A percentile compares a stretch with the other conserved stretches of the same genome.
These are phyloP conservation scores for Cecropterus lyciades DNA, from an alignment of 1,140 invertebrate genomes.

Conservation along the genomic window DNA sequence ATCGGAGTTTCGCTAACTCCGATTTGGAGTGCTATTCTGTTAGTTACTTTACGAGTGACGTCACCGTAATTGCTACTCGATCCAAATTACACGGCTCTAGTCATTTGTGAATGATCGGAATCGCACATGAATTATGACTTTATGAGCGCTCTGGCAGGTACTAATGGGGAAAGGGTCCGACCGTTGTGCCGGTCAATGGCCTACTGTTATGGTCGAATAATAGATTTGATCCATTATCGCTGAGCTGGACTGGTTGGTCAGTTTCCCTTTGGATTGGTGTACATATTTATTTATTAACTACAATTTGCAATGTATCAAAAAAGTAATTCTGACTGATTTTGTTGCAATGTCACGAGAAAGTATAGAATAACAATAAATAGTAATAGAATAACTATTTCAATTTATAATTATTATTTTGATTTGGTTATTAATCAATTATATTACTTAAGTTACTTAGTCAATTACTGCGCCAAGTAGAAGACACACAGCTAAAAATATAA, in stretches of 20 bases:
- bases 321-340: too few relatives aligned
- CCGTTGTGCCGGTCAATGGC: constrained; percentile 26
- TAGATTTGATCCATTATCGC: neutral
- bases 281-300: neutral
- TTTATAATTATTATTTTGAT: too few relatives aligned
- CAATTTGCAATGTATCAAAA: neutral
- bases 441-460: too few relatives aligned
- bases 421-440: too few relatives aligned
- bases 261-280: too few relatives aligned
- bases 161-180: constrained; percentile 19
- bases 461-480: too few relatives aligned
- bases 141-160: constrained; percentile 14
- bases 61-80: constrained; percentile 27
- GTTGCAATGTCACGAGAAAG: too few relatives aligned
- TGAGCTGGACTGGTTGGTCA: neutral
- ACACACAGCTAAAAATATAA: too few relatives aligned
- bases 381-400: too few relatives aligned
- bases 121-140: constrained; percentile 32
- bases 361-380: too few relatives aligned
- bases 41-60: constrained; percentile 21
- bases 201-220: constrained; percentile 17
- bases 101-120: constrained; percentile 29
- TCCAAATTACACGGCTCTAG: constrained; percentile 30
- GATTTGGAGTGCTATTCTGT: too few relatives aligned
- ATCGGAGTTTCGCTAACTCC: too few relatives aligned